Conservation (phyloP, 2,797 vertebrate genomes). For the Betta splendens region DNA sequence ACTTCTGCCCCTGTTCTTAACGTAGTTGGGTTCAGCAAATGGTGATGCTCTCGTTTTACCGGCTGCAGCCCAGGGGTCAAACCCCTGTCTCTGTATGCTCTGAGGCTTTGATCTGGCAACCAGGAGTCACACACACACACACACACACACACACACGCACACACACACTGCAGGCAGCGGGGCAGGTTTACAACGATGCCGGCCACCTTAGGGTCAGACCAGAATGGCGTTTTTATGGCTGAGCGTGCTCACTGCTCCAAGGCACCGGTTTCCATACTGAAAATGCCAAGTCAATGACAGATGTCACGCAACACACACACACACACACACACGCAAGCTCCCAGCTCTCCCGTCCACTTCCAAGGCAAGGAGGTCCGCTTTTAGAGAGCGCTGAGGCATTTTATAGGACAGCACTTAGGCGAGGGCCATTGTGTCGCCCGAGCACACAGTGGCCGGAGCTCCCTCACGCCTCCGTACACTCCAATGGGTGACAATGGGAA, state of each 20-base stretch:
- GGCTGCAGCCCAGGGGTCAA: constrained; percentile 35
- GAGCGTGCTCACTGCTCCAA: constrained; percentile 40
- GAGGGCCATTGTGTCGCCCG: constrained; percentile 76
- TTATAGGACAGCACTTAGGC: constrained; percentile 85
- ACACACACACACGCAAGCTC: constrained; percentile 37
- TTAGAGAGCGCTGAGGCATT: constrained; percentile 82
- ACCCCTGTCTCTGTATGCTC: constrained; percentile 29
- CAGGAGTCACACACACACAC: constrained; percentile 11
- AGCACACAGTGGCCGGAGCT: constrained; percentile 70
- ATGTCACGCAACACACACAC: constrained; percentile 58
- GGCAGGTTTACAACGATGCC: constrained; percentile 40
- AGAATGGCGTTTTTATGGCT: constrained; percentile 62
- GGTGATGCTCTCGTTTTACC: constrained; percentile 32
- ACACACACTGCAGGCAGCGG: background rate
- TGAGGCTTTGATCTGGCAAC: constrained; percentile 37
- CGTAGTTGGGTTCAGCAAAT: constrained; percentile 11
- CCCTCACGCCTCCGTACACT: constrained; percentile 79
- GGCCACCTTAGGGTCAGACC: constrained; percentile 60
- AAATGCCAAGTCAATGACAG: constrained; percentile 70
- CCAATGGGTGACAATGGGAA: constrained; percentile 80
- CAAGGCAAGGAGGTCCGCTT: constrained; percentile 67
- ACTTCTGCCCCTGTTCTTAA: background rate
- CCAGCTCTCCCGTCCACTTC: constrained; percentile 70
- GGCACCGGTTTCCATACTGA: constrained; percentile 60
- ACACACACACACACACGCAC: constrained; percentile 16